Base-by-base conservation (phyloP, 2,113 vertebrate genomes). In the Plestiodon gilberti region DNA sequence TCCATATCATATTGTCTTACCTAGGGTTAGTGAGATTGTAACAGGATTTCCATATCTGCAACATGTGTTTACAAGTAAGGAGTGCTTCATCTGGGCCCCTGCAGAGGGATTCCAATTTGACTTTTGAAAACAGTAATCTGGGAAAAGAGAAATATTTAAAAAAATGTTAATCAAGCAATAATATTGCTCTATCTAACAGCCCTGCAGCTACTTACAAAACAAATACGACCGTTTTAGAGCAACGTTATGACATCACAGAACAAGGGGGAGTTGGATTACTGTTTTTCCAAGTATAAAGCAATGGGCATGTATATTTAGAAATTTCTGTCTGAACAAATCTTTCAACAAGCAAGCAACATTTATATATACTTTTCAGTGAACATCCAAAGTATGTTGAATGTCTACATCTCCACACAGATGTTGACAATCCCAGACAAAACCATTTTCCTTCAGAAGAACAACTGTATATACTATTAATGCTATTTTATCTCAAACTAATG, bases 21-120 rank as follows among this genome's bases (percentile, higher is more conserved):
- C 99, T 99, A 94, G 99, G 99, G 84, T 99, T 99, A 91, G 98
- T 99, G 7, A 99, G 98, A 95, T 99, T 99, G 95, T 99, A 99
- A 93, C 99, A 99, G 91, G 98, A 99, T 91, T 99, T 99, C 99
- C 99, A 99, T 94, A 99, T 99, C 87, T 99, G 98, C 84, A 99
- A 94, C 99, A 99, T 99, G 94, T 98, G 98, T 95, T 99, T 99
- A 88, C 99, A 99, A 30, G 98, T 98, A 87, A 99, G 98, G 59
- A 99, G 97, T 4, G 98, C 98, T 89, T 99, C 99, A 82, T 99
- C 99, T 0, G 98, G 98, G 55, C 98, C 98, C 91, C 98, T 96
- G 89, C 98, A 99, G 84, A 99, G 95, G 0, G 97, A 97, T 94
- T 99, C 98, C 96, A 99, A n/a, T 94, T 98, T 99, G 84, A 98